Evolutionary conservation across 2,888 invertebrate genomes (phyloP), one percentile per base, ranked within the genome.

Genomic region (Drosophila peninsularis): DNA sequence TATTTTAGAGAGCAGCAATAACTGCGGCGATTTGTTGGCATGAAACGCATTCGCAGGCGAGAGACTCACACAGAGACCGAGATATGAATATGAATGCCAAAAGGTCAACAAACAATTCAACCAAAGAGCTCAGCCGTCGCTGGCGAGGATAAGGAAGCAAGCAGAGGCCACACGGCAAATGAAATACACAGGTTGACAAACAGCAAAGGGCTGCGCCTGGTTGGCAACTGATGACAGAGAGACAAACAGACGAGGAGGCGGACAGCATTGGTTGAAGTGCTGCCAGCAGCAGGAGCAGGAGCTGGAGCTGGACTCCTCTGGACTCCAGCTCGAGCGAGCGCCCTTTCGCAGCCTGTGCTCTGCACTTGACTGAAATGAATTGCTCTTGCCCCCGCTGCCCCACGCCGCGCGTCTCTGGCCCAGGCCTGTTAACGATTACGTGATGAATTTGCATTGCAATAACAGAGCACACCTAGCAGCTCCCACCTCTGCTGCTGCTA

Each of bases 281-380:
- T 53, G 49, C 68, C 73, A 71, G 70, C 56, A 62, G 49, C 71
- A 65, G 50, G 19, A 50, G 55, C 67, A 50, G 68, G 10, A 57
- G 10, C 44, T 39, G 17, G 3, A 30, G 41, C 41, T 42, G 37
- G n/a, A 52, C 34, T 50, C 34, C 34, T 37, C 14, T 39, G 24
- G 36, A 52, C 37, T 17, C 21, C 21, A 37, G n/a, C n/a, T n/a
- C n/a, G n/a, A 52, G 62, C 64, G 62, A 71, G 55, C 62, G 78
- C 70, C 78, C 75, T 80, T 76, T 79, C 56, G 52, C 83, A 55
- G 78, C 70, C 71, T 70, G 70, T 50, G 62, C 67, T 55, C 77
- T 81, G 84, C 82, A 87, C 80, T 87, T 84, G 81, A 84, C 68
- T 80, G 85, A 84, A 80, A 84, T 84, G 80, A 81, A 84, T 84